Conservation (phyloP, 2,113 vertebrate species). For the Lynx canadensis region DNA sequence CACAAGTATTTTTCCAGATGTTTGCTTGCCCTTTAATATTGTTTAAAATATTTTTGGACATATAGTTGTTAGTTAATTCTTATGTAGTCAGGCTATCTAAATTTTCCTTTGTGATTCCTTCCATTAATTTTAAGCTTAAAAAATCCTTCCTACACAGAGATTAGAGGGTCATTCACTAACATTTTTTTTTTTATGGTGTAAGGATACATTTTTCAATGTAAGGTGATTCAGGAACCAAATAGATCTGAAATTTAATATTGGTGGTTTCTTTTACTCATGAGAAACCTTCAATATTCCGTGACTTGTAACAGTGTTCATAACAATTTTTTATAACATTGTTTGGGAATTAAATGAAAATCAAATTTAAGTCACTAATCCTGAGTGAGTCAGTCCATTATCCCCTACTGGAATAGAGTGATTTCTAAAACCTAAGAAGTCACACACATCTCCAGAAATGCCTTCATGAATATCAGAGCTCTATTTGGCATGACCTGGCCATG, state of each 20-base stretch:
- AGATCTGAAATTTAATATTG: conserved; percentile 9
- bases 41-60: conserved; percentile 27
- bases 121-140: conserved; percentile 37
- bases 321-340: background rate
- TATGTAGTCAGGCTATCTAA: background rate
- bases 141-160: background rate
- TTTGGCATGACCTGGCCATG: background rate
- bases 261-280: background rate
- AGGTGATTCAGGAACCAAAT: conserved; percentile 43
- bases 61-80: background rate
- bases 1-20: background rate
- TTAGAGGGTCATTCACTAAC: background rate
- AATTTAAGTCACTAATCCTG: background rate
- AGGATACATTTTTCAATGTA: conserved; percentile 12
- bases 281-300: background rate
- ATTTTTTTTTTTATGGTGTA: background rate
- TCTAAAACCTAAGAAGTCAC: background rate
- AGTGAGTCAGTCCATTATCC: background rate
- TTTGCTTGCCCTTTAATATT: conserved; percentile 18
- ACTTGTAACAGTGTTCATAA: background rate
- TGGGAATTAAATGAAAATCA: background rate
- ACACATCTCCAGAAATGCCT: background rate
- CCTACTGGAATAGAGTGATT: background rate
- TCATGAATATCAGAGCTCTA: background rate
- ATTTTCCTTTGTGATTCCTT: background rate